Percentiles rank a stretch among this genome's conserved stretches.
Evolutionary conservation across 1,140 invertebrate genomes (phyloP).

Genomic region (Pantala flavescens): DNA sequence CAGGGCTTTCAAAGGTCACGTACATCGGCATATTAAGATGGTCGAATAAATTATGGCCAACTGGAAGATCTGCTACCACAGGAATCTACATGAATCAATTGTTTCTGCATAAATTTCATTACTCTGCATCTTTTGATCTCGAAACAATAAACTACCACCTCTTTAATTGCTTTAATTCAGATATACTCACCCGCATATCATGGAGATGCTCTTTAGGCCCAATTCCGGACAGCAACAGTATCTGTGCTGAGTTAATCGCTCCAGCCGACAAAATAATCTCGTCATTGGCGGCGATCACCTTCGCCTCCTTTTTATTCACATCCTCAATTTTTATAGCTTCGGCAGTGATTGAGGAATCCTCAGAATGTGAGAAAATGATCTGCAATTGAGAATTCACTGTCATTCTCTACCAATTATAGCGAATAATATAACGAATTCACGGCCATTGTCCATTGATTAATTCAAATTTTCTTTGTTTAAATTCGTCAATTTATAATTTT

Average conservation of each 20-base stretch:
- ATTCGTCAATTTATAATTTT: too few species aligned
- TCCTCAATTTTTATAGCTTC: conserved; percentile 21
- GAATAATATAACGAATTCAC: too few species aligned
- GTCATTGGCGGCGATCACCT: conserved; percentile 36
- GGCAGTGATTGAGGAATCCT: conserved; percentile 27
- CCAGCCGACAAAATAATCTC: conserved; percentile 63
- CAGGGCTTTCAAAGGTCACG: conserved; percentile 46
- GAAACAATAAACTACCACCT: background rate
- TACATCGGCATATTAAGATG: conserved; percentile 60
- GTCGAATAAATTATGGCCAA: conserved; percentile 57
- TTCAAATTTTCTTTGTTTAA: too few species aligned
- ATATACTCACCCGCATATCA: conserved; percentile 27
- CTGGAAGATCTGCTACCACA: conserved; percentile 39
- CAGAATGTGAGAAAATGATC: conserved; percentile 24
- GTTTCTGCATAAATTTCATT: background rate
- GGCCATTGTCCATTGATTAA: too few species aligned
- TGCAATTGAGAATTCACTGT: background rate
- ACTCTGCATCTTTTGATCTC: background rate
- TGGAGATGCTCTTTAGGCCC: conserved; percentile 41
- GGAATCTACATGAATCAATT: conserved; percentile 34
- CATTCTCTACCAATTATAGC: background rate
- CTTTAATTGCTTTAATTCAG: background rate
- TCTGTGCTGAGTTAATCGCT: conserved; percentile 55
- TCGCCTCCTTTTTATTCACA: conserved; percentile 30
- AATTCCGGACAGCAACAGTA: conserved; percentile 60